These are phyloP conservation scores for Aelia acuminata DNA, from an alignment of 2,888 invertebrate genomes.

Conservation along the genomic window DNA sequence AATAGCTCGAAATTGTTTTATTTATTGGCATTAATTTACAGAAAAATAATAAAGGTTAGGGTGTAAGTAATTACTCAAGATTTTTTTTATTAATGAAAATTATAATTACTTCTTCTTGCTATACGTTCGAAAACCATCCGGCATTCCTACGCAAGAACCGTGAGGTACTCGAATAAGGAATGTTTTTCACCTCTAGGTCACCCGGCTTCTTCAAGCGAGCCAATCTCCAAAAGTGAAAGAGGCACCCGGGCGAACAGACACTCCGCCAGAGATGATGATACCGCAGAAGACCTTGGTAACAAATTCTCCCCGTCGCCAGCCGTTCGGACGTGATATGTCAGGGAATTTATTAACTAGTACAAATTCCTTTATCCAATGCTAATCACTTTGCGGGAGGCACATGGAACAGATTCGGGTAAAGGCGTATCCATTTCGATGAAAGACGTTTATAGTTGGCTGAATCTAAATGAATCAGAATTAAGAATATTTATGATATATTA, in stretches of 20 bases:
- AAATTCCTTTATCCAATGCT: slow-evolving; percentile 1
- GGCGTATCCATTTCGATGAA: neutral
- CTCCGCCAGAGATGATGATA: neutral
- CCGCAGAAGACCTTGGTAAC: neutral
- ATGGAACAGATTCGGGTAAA: neutral
- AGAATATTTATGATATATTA: too few species aligned
- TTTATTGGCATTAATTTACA: too few species aligned
- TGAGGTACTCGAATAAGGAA: too few species aligned
- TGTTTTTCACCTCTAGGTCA: neutral
- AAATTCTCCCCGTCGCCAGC: slow-evolving; percentile 13
- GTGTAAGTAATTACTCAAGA: too few species aligned
- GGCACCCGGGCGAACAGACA: neutral
- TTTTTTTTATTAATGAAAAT: too few species aligned
- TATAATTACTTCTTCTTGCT: too few species aligned
- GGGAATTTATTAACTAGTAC: slow-evolving; percentile 56
- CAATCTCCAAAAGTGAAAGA: slow-evolving; percentile 20
- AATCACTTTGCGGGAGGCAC: slow-evolving; percentile 23
- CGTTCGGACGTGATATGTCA: slow-evolving; percentile 51
- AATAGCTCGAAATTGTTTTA: too few species aligned
- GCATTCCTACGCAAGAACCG: too few species aligned
- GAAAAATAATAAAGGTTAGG: too few species aligned
- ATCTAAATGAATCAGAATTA: too few species aligned
- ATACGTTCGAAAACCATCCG: too few species aligned
- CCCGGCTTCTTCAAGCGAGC: neutral
- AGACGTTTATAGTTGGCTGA: too few species aligned